Evolutionary conservation across 2,888 invertebrate species (phyloP).

Genomic region (Sympetrum striolatum): DNA sequence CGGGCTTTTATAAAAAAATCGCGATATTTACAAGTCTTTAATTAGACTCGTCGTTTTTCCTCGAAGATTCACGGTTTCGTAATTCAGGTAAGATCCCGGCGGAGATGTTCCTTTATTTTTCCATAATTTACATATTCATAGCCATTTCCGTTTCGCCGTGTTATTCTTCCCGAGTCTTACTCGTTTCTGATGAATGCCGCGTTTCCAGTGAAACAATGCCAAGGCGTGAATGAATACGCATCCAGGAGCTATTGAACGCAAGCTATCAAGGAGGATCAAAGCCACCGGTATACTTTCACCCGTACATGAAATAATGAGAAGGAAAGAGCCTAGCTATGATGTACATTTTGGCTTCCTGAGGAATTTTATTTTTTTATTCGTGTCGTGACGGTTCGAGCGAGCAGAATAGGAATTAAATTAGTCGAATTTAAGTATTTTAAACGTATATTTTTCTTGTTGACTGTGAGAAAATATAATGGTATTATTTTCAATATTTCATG

Average conservation of each 20-base stretch:
- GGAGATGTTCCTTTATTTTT: neutral
- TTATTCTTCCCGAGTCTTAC: neutral
- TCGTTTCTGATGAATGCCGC: neutral
- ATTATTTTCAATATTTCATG: too few species aligned
- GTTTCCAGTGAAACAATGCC: neutral
- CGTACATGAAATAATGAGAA: too few species aligned
- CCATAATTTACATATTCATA: neutral
- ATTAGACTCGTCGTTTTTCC: neutral
- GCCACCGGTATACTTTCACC: too few species aligned
- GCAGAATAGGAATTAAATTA: too few species aligned
- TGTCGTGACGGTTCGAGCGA: too few species aligned
- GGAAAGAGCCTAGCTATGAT: too few species aligned
- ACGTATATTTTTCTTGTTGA: too few species aligned
- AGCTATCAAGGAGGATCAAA: too few species aligned
- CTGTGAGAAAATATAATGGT: too few species aligned
- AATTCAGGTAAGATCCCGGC: neutral
- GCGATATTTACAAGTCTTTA: neutral
- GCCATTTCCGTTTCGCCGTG: constrained; percentile 2
- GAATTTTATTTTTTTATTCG: too few species aligned
- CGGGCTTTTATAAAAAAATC: neutral
- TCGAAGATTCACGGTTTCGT: neutral
- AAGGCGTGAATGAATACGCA: constrained; percentile 9
- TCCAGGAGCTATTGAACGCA: neutral
- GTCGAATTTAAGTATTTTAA: too few species aligned
- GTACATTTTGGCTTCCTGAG: too few species aligned